phyloP scores from a whole-genome alignment of 1,140 invertebrate genomes.

The Apis mellifera region Amel_HAv3.1 CM009939.2:12322501-12323000 shows the following conservation, averaged over 20 bases:
- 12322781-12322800: conserved; percentile 88
- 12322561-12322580: background rate
- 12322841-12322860: conserved; percentile 85
- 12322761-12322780: conserved; percentile 92
- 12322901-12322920: conserved; percentile 88
- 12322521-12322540: conserved; percentile 72
- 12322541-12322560: conserved; percentile 80
- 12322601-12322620: background rate
- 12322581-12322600: background rate
- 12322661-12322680: conserved; percentile 81
- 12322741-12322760: conserved; percentile 90
- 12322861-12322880: conserved; percentile 89
- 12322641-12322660: conserved; percentile 65
- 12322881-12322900: conserved; percentile 90
- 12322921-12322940: conserved; percentile 89
- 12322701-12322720: conserved; percentile 90
- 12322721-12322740: conserved; percentile 89
- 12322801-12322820: conserved; percentile 86
- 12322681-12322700: conserved; percentile 89
- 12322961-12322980: conserved; percentile 59
- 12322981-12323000: background rate
- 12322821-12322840: conserved; percentile 81
- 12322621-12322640: conserved; percentile 86
- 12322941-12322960: conserved; percentile 88
- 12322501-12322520: conserved; percentile 68